Evolutionary conservation across 2,113 vertebrate species (phyloP).

Genomic region (Crotalus horridus): DNA sequence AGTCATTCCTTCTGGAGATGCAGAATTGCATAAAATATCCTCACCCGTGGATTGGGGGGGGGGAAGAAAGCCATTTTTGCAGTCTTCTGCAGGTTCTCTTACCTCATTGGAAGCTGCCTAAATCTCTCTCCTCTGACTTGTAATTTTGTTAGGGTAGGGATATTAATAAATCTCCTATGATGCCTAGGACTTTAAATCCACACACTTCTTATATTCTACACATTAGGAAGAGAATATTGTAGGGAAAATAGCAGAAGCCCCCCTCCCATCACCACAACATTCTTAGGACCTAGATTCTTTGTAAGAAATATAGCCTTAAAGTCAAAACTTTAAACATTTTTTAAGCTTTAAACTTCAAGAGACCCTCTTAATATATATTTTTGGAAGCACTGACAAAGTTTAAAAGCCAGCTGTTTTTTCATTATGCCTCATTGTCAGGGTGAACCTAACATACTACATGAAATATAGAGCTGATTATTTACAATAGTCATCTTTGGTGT

Average conservation of each 20-base stretch:
- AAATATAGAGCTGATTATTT: constrained; percentile 25
- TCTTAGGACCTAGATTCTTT: not conserved
- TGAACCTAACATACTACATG: constrained; percentile 17
- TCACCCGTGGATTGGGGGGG: not conserved
- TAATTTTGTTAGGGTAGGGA: not conserved
- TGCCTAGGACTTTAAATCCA: not conserved
- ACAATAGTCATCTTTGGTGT: not conserved
- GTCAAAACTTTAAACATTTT: constrained; percentile 14
- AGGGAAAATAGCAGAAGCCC: not conserved
- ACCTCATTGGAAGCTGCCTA: not conserved
- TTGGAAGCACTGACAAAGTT: constrained; percentile 24
- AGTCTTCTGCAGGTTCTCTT: not conserved
- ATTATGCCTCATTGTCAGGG: constrained; percentile 29
- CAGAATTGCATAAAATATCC: not conserved
- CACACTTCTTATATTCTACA: not conserved
- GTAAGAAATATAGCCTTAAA: constrained; percentile 30
- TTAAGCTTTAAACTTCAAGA: not conserved
- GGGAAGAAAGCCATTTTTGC: not conserved
- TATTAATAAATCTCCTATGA: not conserved
- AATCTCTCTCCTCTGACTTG: not conserved
- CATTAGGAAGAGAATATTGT: not conserved
- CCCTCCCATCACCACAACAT: not conserved
- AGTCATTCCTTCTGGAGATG: not conserved
- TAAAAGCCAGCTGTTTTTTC: constrained; percentile 25
- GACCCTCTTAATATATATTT: constrained; percentile 16